Base-by-base conservation (phyloP, 2,113 vertebrate genomes). In the Microcebus jonahi region DNA sequence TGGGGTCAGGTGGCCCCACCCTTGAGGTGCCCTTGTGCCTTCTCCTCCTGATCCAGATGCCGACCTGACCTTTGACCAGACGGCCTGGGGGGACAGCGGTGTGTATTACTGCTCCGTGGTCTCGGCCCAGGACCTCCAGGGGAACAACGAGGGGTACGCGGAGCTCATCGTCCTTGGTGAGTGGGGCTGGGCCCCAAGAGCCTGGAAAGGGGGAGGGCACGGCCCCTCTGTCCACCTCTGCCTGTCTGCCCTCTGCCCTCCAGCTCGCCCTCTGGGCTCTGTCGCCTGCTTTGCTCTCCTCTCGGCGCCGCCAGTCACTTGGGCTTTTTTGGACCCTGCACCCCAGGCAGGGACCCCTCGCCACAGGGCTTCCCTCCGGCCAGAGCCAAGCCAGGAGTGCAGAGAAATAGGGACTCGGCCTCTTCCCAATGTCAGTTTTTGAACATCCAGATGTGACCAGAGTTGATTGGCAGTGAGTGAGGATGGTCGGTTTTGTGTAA, bases 81-180 rank as follows among this genome's bases (percentile, higher is more conserved):
- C 99, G 0, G 99, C 99, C 0, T 99, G 99, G 99, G 99, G 99
- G 2, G 99, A 99, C 98, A 99, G 99, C 1, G 99, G 99, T 0
- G 99, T 99, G 14, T 99, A 99, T 53, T 94, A 99, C 75, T 99
- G 99, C 91, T 98, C 98, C 0, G 99, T 99, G 29, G 65, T 98
- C 3, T 99, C 99, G 0, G 82, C 98, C 6, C 98, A 99, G 90
- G 99, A 99, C 87, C 98, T 99, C 13, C 77, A 98, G 9, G 99
- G 99, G 17, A 99, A 99, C 90, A 98, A 98, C 0, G 99, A 99
- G 95, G 99, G 98, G 48, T 99, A 98, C 5, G 99, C 99, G 0
- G 99, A 99, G 88, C 98, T 99, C 9, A 98, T 99, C 14, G 99
- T 99, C 13, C 98, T 99, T 2, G 99, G 99, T 99, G 96, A 99